These are phyloP conservation scores for Amiota communis DNA, from an alignment of 2,888 invertebrate species.

Conservation along the genomic window DNA sequence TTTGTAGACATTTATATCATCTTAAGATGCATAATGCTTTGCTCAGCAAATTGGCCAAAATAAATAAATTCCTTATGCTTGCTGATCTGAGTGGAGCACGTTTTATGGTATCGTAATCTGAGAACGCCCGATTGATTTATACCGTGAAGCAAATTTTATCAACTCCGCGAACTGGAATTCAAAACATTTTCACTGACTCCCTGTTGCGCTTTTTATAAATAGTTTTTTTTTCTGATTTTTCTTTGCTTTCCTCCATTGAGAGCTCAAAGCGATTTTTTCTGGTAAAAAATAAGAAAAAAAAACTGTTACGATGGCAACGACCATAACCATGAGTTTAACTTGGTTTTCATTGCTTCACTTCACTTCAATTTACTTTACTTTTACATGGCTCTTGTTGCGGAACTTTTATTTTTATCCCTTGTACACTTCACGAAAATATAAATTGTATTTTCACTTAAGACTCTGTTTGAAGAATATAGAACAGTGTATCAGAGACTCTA, in stretches of 20 bases:
- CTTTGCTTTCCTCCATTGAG: background rate
- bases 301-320: too few relatives aligned
- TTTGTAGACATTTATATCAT: too few relatives aligned
- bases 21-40: background rate
- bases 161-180: background rate
- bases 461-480: too few relatives aligned
- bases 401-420: too few relatives aligned
- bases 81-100: background rate
- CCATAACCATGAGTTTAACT: too few relatives aligned
- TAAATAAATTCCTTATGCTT: constrained; percentile 4
- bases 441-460: too few relatives aligned
- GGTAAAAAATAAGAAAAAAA: background rate
- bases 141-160: background rate
- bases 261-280: constrained; percentile 1
- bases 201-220: background rate
- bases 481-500: too few relatives aligned
- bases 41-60: constrained; percentile 1
- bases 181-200: background rate
- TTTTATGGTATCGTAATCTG: background rate
- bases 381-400: too few relatives aligned
- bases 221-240: background rate
- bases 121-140: constrained; percentile 5
- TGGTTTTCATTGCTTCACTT: too few relatives aligned
- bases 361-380: too few relatives aligned
- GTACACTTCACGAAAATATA: too few relatives aligned